Base-by-base conservation (phyloP, 2,888 invertebrate genomes). In the Chalcosyrphus nemorum region DNA sequence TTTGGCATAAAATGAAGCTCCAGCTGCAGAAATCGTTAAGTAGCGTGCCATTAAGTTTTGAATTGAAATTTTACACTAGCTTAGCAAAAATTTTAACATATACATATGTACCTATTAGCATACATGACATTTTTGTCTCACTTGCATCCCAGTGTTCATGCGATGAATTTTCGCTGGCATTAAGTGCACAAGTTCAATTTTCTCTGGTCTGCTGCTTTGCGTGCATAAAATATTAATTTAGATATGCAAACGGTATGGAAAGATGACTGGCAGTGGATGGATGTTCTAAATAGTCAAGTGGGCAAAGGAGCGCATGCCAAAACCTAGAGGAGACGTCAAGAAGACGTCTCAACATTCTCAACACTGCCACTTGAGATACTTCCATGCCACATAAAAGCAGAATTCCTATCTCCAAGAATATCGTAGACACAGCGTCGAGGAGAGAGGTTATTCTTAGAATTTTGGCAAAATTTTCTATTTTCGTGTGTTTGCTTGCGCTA, bases 371-470 rank as follows among this genome's bases (percentile, higher is more conserved):
- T 78, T 78, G 71, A 78, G 45, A 54, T 54, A 77, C 56, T 77
- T 61, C 9, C 61, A 61, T 45, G 38, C 54, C 70, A 54, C 29
- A 63, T 65, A 47, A 71, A 61, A 61, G 29, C 24, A 45, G 52
- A 68, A 61, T 76, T 17, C 45, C 52, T 24, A 21, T 57, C 24
- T 21, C 19, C 6, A 7, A 29, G 27, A 43, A 43, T 52, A 66
- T 35, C 50, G 38, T 29, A 71, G 63, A 70, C 63, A 35, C 56
- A 38, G 63, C 56, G 77, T 78, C 77, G 71, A 78, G 71, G 38
- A 47, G 35, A 56, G 56, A 17, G 43, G 47, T 57, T 78, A 78
- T 72, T 72, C 72, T 72, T 78, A 72, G 78, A 78, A 72, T 59
- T 71, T 65, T 72, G 65, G 65, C 65, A 65, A 71, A 59, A 72